phyloP scores from a whole-genome alignment of 2,797 vertebrate species.

The Pipistrellus pipistrellus region DNA sequence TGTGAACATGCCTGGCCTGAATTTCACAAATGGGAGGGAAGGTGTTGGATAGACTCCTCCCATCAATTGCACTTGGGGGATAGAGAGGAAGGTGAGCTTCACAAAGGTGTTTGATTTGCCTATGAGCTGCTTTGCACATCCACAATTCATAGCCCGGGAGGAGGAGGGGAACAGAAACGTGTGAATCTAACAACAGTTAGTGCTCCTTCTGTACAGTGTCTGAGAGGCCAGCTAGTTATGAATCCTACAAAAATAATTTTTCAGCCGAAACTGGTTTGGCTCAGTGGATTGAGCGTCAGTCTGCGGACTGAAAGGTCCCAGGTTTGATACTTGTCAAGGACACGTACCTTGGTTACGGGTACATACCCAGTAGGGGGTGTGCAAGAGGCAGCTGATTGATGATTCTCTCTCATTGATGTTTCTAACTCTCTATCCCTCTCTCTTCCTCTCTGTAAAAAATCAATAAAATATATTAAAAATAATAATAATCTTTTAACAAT shows the following conservation, averaged over 20 bases:
- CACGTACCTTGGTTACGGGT: too few relatives aligned
- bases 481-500: not conserved
- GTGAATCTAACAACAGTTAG: not conserved
- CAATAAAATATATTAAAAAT: too few relatives aligned
- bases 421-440: too few relatives aligned
- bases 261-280: not conserved
- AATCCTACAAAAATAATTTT: not conserved
- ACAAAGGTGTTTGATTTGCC: not conserved
- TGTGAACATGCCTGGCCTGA: not conserved
- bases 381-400: too few relatives aligned
- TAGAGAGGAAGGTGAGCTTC: not conserved
- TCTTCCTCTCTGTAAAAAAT: too few relatives aligned
- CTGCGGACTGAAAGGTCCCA: too few relatives aligned
- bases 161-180: not conserved
- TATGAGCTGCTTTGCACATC: not conserved
- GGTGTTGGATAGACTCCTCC: not conserved
- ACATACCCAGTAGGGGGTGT: too few relatives aligned
- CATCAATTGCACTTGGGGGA: not conserved
- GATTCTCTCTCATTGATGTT: too few relatives aligned
- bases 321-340: too few relatives aligned
- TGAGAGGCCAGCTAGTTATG: not conserved
- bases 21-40: not conserved
- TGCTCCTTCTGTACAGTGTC: not conserved
- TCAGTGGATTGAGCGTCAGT: too few relatives aligned
- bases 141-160: fast-evolving